Evolutionary conservation across 2,888 invertebrate genomes (phyloP), one percentile per base, ranked within the genome.

Genomic region (Diadromus collaris): DNA sequence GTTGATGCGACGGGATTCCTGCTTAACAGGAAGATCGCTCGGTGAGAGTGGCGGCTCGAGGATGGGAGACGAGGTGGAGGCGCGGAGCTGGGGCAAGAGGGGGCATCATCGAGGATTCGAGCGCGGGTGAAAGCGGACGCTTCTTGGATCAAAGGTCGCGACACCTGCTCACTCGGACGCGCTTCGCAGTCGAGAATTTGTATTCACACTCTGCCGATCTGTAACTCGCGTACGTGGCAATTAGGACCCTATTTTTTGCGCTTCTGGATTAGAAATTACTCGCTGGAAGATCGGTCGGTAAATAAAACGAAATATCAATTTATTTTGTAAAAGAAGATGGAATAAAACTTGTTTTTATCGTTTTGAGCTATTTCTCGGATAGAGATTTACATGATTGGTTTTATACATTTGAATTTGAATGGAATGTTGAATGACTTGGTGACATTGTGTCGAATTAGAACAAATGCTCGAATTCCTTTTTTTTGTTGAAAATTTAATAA

Each of bases 71-170:
- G 34, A 24, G 21, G 24, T 19, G 56, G 64, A 64, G 58, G 24
- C 29, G 56, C 56, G 56, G 58, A 48, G 48, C 48, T 24, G 73
- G 48, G 58, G 44, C 54, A 24, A 10, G 24, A 29, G 61, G 60
- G 34, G 29, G 34, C 34, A 70, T 81, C 70, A 74, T 65, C 78
- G 76, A 76, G 76, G 56, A 80, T 80, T 78, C 73, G 75, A 79
- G 69, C 68, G 63, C 76, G 76, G 83, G 83, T 83, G 83, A 83
- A 83, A 83, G 83, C 79, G 61, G 71, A 44, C 54, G 71, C 34
- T 46, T 71, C 46, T 60, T 61, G 78, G 81, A 81, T 81, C 82
- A 83, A 80, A 82, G 83, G 82, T 83, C 83, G 56, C 76, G 78
- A 77, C 83, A 83, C 83, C 81, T 83, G 83, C 74, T 67, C 54